Evolutionary conservation across 2,113 vertebrate genomes (phyloP).

Genomic region (Prunella himalayana): DNA sequence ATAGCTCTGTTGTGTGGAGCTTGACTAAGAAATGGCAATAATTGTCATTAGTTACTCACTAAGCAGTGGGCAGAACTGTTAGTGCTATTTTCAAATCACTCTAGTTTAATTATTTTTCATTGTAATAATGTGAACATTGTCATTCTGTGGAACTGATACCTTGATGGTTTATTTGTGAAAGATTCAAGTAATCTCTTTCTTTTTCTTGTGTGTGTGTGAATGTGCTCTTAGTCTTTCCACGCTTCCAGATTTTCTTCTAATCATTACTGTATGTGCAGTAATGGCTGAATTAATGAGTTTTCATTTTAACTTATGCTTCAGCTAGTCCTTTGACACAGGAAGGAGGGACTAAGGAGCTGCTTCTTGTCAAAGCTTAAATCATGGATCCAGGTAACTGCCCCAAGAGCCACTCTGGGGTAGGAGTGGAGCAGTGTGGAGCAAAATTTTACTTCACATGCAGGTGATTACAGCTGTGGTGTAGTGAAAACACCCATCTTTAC

Average conservation of each 20-base stretch:
- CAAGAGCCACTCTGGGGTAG: accelerated
- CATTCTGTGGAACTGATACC: not conserved
- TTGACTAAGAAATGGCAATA: not conserved
- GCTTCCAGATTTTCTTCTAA: not conserved
- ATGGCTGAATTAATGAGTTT: not conserved
- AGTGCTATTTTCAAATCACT: not conserved
- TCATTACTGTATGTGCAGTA: not conserved
- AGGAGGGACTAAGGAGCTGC: not conserved
- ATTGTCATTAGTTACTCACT: not conserved
- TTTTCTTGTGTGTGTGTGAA: not conserved
- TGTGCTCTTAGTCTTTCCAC: not conserved
- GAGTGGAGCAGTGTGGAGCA: not conserved
- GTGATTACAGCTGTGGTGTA: not conserved
- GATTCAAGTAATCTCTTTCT: not conserved
- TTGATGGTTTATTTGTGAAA: not conserved
- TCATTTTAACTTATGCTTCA: not conserved
- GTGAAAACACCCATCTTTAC: not conserved
- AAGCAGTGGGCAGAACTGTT: not conserved
- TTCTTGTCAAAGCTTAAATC: not conserved
- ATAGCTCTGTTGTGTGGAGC: not conserved
- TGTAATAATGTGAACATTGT: not conserved
- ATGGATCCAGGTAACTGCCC: not conserved
- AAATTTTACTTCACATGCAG: accelerated
- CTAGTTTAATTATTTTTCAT: constrained; percentile 1
- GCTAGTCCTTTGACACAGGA: not conserved